phyloP scores from a whole-genome alignment of 1,140 invertebrate species.

The Lucilia sericata region DNA sequence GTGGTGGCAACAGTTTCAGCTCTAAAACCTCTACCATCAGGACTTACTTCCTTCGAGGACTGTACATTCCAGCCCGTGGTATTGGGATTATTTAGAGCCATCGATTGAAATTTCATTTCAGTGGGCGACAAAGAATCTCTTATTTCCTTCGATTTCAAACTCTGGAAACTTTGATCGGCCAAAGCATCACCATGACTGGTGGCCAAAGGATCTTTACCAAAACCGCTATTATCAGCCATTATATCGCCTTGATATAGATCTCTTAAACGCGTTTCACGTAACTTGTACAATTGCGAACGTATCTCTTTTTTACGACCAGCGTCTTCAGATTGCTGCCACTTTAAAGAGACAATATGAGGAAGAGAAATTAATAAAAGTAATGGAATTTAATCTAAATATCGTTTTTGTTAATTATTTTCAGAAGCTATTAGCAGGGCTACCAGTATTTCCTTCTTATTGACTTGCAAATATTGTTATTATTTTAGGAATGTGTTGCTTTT shows the following conservation, averaged over 20 bases:
- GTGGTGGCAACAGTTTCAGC: constrained; percentile 63
- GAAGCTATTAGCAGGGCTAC: no score
- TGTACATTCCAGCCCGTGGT: constrained; percentile 69
- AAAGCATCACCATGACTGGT: constrained; percentile 76
- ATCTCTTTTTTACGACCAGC: constrained; percentile 88
- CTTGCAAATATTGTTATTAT: no score
- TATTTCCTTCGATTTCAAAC: constrained; percentile 81
- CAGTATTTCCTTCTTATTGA: no score
- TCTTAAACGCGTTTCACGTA: constrained; percentile 81
- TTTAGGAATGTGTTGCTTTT: no score
- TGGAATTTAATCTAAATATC: not conserved
- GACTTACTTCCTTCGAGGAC: constrained; percentile 66
- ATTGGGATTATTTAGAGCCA: constrained; percentile 60
- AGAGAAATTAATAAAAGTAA: not conserved
- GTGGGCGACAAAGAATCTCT: constrained; percentile 81
- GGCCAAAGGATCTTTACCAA: constrained; percentile 63
- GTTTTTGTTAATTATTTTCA: no score
- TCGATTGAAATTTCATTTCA: constrained; percentile 64
- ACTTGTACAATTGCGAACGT: constrained; percentile 82
- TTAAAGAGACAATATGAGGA: constrained; percentile 61
- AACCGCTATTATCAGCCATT: constrained; percentile 67
- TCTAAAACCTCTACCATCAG: constrained; percentile 68
- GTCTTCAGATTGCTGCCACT: constrained; percentile 89
- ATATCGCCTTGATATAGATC: constrained; percentile 74
- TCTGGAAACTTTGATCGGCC: constrained; percentile 79